A percentile compares a stretch with the other conserved stretches of the same genome.
Conservation (phyloP, 2,888 invertebrate species). For the Apocheima hispidaria region DNA sequence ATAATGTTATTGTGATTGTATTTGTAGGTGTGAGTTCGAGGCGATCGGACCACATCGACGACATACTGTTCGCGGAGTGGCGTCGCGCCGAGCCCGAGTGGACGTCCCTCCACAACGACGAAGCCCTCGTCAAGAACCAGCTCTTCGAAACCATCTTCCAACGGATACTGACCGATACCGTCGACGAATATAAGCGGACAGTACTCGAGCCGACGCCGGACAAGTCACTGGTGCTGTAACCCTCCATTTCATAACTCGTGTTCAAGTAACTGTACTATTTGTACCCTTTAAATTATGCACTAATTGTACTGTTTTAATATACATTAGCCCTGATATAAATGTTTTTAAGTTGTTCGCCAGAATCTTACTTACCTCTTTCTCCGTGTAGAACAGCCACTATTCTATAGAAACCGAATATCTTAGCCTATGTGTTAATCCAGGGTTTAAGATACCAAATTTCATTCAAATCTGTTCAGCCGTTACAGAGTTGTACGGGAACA, state of each 20-base stretch:
- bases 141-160: conserved; percentile 79
- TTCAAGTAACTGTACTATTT: conserved; percentile 19
- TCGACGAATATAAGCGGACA: conserved; percentile 74
- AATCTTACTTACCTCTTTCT: background rate
- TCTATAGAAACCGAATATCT: too few species aligned
- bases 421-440: too few species aligned
- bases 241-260: background rate
- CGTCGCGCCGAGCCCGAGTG: conserved; percentile 79
- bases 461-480: too few species aligned
- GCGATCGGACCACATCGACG: conserved; percentile 79
- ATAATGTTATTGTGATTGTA: background rate
- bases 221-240: conserved; percentile 6
- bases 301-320: background rate
- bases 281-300: conserved; percentile 9
- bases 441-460: too few species aligned
- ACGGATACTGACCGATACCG: conserved; percentile 71
- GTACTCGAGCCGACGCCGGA: conserved; percentile 45
- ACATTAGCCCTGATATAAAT: background rate
- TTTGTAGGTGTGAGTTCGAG: conserved; percentile 68
- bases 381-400: too few species aligned
- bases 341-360: background rate
- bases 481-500: too few species aligned
- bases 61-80: conserved; percentile 79
- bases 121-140: conserved; percentile 74
- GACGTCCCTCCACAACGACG: conserved; percentile 74